These are phyloP conservation scores for Poecilia picta DNA, from an alignment of 2,797 vertebrate species.

Conservation along the genomic window DNA sequence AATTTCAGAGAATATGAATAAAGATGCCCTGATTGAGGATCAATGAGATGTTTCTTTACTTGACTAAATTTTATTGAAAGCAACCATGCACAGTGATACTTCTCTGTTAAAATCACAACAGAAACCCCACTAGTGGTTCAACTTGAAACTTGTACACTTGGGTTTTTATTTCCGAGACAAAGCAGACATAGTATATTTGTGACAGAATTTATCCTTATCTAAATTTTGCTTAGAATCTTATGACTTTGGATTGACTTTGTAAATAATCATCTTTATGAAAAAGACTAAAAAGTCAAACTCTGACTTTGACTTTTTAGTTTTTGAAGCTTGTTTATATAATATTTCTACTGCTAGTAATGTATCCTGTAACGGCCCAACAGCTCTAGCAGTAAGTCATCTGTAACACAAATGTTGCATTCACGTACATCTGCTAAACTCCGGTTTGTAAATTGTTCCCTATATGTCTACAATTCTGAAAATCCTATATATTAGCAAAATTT, in stretches of 20 bases:
- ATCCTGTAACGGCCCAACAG: background rate
- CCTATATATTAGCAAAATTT: background rate
- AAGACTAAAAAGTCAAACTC: background rate
- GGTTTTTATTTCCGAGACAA: background rate
- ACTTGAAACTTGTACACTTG: background rate
- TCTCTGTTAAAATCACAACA: background rate
- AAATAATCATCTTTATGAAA: background rate
- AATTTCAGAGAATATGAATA: conserved; percentile 66
- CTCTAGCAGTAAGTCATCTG: background rate
- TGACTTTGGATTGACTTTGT: background rate
- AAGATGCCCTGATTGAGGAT: conserved; percentile 47
- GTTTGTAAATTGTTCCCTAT: background rate
- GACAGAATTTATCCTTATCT: background rate
- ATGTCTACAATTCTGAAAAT: background rate
- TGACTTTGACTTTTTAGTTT: background rate
- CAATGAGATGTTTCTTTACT: conserved; percentile 16
- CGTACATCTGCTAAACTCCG: background rate
- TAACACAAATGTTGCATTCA: background rate
- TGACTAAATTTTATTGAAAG: background rate
- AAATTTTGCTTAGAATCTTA: background rate
- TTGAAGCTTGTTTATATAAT: background rate
- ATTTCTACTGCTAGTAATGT: background rate
- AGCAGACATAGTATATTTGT: background rate
- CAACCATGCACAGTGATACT: background rate
- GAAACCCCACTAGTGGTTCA: background rate